Evolutionary conservation across 2,113 vertebrate genomes (phyloP).

Genomic region (Burhinus bistriatus): DNA sequence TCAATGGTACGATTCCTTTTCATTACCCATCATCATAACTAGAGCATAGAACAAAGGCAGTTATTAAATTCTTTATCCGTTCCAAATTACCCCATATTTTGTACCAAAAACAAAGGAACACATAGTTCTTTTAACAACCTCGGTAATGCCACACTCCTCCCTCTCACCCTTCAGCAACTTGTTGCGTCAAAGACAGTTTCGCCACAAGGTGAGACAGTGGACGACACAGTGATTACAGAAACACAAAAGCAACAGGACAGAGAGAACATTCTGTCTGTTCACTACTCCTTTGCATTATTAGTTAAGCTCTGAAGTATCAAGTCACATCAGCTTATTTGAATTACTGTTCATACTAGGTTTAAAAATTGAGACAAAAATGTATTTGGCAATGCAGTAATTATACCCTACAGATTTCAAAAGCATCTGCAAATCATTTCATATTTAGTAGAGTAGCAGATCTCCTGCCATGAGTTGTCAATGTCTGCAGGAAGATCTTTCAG

Average conservation of each 20-base stretch:
- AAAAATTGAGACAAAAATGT: not conserved
- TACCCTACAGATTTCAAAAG: not conserved
- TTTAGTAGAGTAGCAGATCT: not conserved
- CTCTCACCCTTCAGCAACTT: not conserved
- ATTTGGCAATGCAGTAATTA: not conserved
- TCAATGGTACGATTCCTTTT: not conserved
- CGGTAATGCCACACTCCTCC: not conserved
- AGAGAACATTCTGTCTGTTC: not conserved
- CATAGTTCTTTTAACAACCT: not conserved
- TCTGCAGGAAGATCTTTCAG: not conserved
- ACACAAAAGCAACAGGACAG: not conserved
- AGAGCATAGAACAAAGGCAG: not conserved
- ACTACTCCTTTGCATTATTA: not conserved
- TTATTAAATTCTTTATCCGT: not conserved
- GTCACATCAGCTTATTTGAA: not conserved
- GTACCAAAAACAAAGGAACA: not conserved
- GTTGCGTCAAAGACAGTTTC: not conserved
- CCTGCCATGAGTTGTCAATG: not conserved
- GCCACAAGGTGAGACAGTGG: not conserved
- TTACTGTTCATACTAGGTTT: not conserved
- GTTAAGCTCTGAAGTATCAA: not conserved
- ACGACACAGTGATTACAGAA: not conserved
- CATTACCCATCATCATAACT: not conserved
- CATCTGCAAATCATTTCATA: not conserved
- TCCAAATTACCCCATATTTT: not conserved